A percentile compares a stretch with the other conserved stretches of the same genome.
Evolutionary conservation across 1,140 invertebrate genomes (phyloP).

Genomic region (Drosophila erecta): DNA sequence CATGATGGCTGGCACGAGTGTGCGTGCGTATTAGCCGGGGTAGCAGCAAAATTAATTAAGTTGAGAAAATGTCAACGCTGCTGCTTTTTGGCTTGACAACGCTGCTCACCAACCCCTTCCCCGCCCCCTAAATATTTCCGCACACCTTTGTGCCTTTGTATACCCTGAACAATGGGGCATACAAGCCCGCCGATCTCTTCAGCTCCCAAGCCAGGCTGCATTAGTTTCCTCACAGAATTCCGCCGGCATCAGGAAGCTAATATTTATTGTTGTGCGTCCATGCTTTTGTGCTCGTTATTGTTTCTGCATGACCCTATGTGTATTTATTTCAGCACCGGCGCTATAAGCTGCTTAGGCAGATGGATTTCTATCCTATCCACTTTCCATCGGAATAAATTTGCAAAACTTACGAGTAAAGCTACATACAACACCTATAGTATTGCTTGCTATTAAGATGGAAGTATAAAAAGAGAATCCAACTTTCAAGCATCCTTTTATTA

Average conservation of each 20-base stretch:
- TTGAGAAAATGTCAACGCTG: slow-evolving; percentile 81
- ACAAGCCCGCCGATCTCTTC: slow-evolving; percentile 3
- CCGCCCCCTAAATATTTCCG: not conserved
- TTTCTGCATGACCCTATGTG: too few relatives aligned
- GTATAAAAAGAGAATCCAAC: too few relatives aligned
- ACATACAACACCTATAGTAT: too few relatives aligned
- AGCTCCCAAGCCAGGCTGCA: not conserved
- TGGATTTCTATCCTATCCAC: too few relatives aligned
- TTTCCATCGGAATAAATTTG: too few relatives aligned
- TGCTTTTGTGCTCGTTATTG: too few relatives aligned
- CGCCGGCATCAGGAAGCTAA: not conserved
- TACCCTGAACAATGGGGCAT: slow-evolving; percentile 34
- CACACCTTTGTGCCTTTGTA: slow-evolving; percentile 13
- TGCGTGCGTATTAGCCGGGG: slow-evolving; percentile 54
- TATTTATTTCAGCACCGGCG: too few relatives aligned
- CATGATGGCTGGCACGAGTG: slow-evolving; percentile 6
- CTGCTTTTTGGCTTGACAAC: slow-evolving; percentile 59
- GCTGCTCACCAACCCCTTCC: not conserved
- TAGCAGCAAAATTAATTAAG: slow-evolving; percentile 77
- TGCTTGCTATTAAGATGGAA: too few relatives aligned
- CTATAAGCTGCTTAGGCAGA: too few relatives aligned
- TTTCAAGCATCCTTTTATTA: too few relatives aligned
- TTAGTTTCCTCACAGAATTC: not conserved
- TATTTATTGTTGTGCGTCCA: not conserved
- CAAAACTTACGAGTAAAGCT: too few relatives aligned